Evolutionary conservation across 2,113 vertebrate species (phyloP).

Genomic region (Lagenorhynchus albirostris): DNA sequence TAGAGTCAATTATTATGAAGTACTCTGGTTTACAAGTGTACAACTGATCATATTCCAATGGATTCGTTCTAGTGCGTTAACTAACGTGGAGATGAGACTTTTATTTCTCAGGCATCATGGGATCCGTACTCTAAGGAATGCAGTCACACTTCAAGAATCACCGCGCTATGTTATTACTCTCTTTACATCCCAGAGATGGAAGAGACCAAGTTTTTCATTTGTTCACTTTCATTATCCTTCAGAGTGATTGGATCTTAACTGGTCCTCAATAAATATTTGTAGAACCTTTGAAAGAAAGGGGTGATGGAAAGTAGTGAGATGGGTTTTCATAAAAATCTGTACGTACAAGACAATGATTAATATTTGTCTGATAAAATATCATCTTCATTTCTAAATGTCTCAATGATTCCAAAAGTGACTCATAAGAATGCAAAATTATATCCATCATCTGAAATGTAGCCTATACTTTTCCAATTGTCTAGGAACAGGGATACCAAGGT

Average conservation of each 20-base stretch:
- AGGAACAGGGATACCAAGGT: neutral
- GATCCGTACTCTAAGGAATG: neutral
- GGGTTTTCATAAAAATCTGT: neutral
- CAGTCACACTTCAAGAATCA: neutral
- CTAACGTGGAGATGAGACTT: neutral
- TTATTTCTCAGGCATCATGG: neutral
- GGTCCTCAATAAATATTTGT: neutral
- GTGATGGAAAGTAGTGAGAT: neutral
- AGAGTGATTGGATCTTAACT: neutral
- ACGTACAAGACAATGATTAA: neutral
- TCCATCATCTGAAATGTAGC: neutral
- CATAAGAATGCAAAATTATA: neutral
- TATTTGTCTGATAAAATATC: neutral
- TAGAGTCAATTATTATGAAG: neutral
- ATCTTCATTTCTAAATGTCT: neutral
- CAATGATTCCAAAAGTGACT: neutral
- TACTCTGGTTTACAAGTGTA: neutral
- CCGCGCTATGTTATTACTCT: neutral
- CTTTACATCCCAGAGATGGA: neutral
- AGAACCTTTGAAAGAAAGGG: neutral
- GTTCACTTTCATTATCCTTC: neutral
- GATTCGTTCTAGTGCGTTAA: neutral
- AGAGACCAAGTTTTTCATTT: neutral
- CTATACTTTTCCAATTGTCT: neutral
- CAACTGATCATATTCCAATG: neutral